These are phyloP conservation scores for Chaenodraco wilsoni DNA, from an alignment of 2,797 vertebrate species.

Conservation along the genomic window DNA sequence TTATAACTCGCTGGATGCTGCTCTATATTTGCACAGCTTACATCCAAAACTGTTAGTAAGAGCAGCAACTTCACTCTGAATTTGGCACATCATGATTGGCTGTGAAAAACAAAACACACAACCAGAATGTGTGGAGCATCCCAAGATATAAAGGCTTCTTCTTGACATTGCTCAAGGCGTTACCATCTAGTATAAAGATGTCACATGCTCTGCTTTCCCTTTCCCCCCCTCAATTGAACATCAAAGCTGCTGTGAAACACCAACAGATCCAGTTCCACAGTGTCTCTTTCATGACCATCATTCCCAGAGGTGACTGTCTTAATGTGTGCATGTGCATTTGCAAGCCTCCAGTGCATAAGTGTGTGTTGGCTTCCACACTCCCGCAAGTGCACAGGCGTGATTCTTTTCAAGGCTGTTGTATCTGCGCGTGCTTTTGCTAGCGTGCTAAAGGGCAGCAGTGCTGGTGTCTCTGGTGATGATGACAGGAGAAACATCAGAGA, in stretches of 20 bases:
- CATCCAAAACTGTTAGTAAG: conserved; percentile 61
- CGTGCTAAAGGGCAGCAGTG: conserved; percentile 40
- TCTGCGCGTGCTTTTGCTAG: not conserved
- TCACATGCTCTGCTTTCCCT: conserved; percentile 21
- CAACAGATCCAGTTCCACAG: conserved; percentile 29
- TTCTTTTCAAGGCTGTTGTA: conserved; percentile 12
- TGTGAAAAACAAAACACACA: conserved; percentile 11
- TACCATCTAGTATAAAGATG: conserved; percentile 44
- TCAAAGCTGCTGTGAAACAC: conserved; percentile 58
- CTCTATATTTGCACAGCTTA: conserved; percentile 60
- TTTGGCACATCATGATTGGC: conserved; percentile 49
- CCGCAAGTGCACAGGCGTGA: not conserved
- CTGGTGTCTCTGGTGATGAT: conserved; percentile 57
- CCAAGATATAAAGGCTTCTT: conserved; percentile 40
- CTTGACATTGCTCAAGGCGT: conserved; percentile 32
- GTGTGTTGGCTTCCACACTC: not conserved
- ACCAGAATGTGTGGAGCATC: conserved; percentile 27
- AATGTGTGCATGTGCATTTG: conserved; percentile 1
- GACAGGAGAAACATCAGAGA: conserved; percentile 72
- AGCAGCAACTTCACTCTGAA: conserved; percentile 50
- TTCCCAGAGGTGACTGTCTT: conserved; percentile 52
- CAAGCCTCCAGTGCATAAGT: not conserved
- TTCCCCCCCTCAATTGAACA: conserved; percentile 50
- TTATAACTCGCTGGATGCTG: conserved; percentile 70
- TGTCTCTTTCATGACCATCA: conserved; percentile 60